Base-by-base conservation (phyloP, 2,797 vertebrate genomes). In the Neosilurus mollespiculum region DNA sequence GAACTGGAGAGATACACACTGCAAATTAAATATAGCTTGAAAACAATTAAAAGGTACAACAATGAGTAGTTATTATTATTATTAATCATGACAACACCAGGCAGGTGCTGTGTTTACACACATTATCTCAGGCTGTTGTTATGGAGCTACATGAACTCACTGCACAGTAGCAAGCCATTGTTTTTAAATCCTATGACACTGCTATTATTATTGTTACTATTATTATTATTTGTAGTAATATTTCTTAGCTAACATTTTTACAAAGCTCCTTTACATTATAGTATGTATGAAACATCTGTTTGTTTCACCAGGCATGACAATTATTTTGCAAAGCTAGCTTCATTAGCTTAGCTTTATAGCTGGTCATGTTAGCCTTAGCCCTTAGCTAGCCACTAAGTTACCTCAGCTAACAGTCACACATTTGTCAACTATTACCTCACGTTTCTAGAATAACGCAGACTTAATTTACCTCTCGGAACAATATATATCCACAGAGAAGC, bases 401-500 rank as follows among this genome's bases (percentile, higher is more conserved):
- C 22, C 12, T n/a, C 26, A 75, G 61, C 43, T 65, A 51, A 64
- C 59, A 26, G 8, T 30, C 14, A 53, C 51, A 69, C 51, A 43
- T 1, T 0, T 56, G 16, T 6, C 51, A 64, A 18, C n/a, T 9
- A 34, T 11, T 61, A 24, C 24, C 22, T 70, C 24, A 16, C 8
- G 1, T 61, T 53, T 30, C 59, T 22, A n/a, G 5, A 30, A 18
- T 22, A 58, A 18, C n/a, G 16, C 49, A 14, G 11, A 51, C 34
- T 78, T 11, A 9, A 12, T 75, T 84, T 84, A 84, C 83, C 83
- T 84, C 30, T 59, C 34, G 9, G 16, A 22, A 81, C 16, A 66
- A 24, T 18, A 61, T 30, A 37, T 49, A 64, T 81, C 73, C 56
- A 37, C 64, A 49, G 8, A 6, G 12, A 37, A 3, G 22, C 3